phyloP scores from a whole-genome alignment of 1,140 invertebrate genomes.

The Aphaenogaster floridana region DNA sequence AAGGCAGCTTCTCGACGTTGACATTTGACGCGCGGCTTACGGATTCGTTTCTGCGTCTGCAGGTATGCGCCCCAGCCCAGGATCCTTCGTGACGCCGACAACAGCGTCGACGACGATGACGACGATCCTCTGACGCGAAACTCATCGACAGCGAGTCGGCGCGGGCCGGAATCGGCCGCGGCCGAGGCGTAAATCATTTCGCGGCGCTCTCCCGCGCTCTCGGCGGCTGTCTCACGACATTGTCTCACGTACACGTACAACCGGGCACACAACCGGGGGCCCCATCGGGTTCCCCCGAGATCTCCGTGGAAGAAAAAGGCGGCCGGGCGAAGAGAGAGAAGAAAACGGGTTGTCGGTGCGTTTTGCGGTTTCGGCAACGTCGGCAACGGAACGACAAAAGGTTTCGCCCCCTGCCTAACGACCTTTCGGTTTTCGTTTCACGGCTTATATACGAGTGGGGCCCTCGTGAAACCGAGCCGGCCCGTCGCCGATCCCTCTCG shows the following conservation, averaged over 20 bases:
- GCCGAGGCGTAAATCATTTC: conserved; percentile 55
- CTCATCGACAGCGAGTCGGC: conserved; percentile 54
- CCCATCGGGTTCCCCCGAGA: neutral
- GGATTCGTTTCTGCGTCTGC: conserved; percentile 32
- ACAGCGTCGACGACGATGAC: conserved; percentile 21
- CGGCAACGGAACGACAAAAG: conserved; percentile 85
- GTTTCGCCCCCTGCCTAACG: conserved; percentile 85
- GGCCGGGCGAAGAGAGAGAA: conserved; percentile 58
- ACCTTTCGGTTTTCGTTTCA: conserved; percentile 85
- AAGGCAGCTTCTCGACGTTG: conserved; percentile 31
- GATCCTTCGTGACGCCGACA: neutral
- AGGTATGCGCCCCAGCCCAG: conserved; percentile 25
- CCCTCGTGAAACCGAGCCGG: conserved; percentile 83
- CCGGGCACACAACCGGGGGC: conserved; percentile 37
- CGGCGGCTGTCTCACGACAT: conserved; percentile 56
- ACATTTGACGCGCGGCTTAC: conserved; percentile 50
- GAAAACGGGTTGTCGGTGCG: conserved; percentile 73
- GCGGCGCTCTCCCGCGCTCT: conserved; percentile 47
- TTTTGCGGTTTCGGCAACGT: conserved; percentile 83
- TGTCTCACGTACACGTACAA: conserved; percentile 52
- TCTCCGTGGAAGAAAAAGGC: conserved; percentile 29
- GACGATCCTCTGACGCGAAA: conserved; percentile 15
- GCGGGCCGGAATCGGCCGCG: conserved; percentile 48
- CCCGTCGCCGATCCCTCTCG: conserved; percentile 46
- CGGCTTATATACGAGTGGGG: conserved; percentile 82